Percentiles rank a stretch among this genome's conserved stretches.
phyloP scores from a whole-genome alignment of 2,797 vertebrate species.

The Notoglanidium macrostoma region DNA sequence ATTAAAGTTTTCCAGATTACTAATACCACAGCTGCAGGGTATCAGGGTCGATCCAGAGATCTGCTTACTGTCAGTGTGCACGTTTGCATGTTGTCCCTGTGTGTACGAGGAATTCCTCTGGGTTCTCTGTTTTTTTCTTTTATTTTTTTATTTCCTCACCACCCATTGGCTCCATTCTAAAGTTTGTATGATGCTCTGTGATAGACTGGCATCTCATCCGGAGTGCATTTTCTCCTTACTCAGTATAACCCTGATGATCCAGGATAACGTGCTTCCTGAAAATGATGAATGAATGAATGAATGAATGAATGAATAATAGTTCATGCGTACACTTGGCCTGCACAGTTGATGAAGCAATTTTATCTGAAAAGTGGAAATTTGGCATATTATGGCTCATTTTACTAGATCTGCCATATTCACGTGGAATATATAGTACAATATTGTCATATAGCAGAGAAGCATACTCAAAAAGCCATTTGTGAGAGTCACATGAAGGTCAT shows the following conservation, averaged over 20 bases:
- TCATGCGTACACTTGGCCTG: neutral
- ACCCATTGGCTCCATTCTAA: neutral
- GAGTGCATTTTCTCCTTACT: neutral
- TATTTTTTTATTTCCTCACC: too few species aligned
- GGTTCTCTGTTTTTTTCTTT: neutral
- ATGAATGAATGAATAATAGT: neutral
- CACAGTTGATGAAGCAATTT: neutral
- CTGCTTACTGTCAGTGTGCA: neutral
- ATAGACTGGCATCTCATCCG: neutral
- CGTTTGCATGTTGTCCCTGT: neutral
- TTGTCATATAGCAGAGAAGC: slow-evolving; percentile 29
- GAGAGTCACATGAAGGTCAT: slow-evolving; percentile 62
- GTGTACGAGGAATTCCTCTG: neutral
- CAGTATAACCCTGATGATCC: neutral
- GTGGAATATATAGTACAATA: neutral
- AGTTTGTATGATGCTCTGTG: neutral
- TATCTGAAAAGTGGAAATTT: neutral
- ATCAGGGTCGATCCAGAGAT: neutral
- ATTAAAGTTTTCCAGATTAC: slow-evolving; percentile 21
- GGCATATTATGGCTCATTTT: neutral
- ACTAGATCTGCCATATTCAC: neutral
- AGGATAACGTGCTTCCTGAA: neutral
- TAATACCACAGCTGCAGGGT: neutral
- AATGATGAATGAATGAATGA: neutral
- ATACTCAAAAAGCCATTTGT: slow-evolving; percentile 58